phyloP scores from a whole-genome alignment of 2,888 invertebrate genomes.

The Lasioglossum zephyrum region DNA sequence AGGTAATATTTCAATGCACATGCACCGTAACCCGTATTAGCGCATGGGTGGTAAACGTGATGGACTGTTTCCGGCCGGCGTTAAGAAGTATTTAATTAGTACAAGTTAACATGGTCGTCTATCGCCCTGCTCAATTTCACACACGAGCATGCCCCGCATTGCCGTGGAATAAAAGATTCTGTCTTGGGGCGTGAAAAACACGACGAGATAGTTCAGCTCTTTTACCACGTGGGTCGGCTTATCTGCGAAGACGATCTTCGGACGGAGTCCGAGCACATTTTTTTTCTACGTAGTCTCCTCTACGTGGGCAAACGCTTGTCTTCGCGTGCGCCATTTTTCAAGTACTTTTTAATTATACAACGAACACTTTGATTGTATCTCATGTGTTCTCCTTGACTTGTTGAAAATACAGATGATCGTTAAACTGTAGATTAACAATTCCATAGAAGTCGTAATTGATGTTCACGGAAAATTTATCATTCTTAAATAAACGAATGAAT shows the following conservation, averaged over 20 bases:
- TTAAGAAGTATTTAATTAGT: conserved; percentile 81
- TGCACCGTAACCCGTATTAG: background rate
- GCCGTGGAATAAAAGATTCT: conserved; percentile 43
- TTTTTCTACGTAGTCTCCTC: conserved; percentile 31
- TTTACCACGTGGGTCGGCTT: conserved; percentile 66
- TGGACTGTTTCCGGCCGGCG: conserved; percentile 72
- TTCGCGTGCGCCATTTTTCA: background rate
- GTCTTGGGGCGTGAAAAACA: conserved; percentile 73
- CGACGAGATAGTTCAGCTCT: conserved; percentile 81
- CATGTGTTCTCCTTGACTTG: background rate
- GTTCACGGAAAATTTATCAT: too few relatives aligned
- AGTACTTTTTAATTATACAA: background rate
- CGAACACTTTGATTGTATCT: background rate
- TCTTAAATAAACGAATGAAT: too few relatives aligned
- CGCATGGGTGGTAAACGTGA: conserved; percentile 58
- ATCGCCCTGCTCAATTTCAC: conserved; percentile 67
- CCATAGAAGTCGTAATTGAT: too few relatives aligned
- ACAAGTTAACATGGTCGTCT: conserved; percentile 65
- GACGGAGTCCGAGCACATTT: conserved; percentile 44
- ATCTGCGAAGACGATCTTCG: conserved; percentile 43
- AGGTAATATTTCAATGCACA: background rate
- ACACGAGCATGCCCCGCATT: conserved; percentile 50
- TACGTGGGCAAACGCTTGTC: background rate
- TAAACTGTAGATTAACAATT: too few relatives aligned
- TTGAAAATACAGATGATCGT: too few relatives aligned